A percentile compares a stretch with the other conserved stretches of the same genome.
Conservation (phyloP, 2,888 invertebrate genomes). For the Anagyrus pseudococci region DNA sequence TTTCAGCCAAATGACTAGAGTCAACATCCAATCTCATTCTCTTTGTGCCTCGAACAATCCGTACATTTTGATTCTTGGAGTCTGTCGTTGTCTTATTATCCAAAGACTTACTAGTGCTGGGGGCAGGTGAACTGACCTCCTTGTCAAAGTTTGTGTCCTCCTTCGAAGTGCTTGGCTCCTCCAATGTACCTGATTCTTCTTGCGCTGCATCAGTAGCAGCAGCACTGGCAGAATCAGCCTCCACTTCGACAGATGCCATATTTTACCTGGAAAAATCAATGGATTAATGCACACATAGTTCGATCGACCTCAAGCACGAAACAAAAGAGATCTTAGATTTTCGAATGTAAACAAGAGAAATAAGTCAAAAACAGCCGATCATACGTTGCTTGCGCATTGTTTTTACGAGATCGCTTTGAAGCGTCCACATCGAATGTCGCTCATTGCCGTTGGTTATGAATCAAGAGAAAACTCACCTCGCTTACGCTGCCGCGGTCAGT, state of each 20-base stretch:
- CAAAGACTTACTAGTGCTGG: conserved; percentile 18
- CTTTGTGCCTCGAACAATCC: conserved; percentile 55
- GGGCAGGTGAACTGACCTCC: conserved; percentile 18
- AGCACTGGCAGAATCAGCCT: conserved; percentile 8
- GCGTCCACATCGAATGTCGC: too few species aligned
- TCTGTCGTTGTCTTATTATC: conserved; percentile 24
- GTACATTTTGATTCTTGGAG: conserved; percentile 41
- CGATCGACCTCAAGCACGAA: too few species aligned
- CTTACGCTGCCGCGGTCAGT: too few species aligned
- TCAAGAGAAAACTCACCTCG: too few species aligned
- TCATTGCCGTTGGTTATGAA: too few species aligned
- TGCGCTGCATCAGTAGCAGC: neutral
- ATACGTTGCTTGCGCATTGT: too few species aligned
- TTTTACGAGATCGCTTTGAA: too few species aligned
- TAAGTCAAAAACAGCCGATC: too few species aligned
- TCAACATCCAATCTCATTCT: conserved; percentile 54
- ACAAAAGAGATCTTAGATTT: too few species aligned
- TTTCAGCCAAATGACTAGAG: conserved; percentile 46
- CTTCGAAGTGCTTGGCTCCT: conserved; percentile 17
- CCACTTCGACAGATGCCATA: conserved; percentile 31
- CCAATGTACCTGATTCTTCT: conserved; percentile 24
- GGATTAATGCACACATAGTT: too few species aligned
- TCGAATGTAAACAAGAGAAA: too few species aligned
- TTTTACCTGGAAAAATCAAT: conserved; percentile 5
- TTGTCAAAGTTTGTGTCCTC: conserved; percentile 36